Percentiles rank a stretch among this genome's conserved stretches.
These are phyloP conservation scores for Megathymus violae DNA, from an alignment of 1,140 invertebrate species.

Conservation along the genomic window DNA sequence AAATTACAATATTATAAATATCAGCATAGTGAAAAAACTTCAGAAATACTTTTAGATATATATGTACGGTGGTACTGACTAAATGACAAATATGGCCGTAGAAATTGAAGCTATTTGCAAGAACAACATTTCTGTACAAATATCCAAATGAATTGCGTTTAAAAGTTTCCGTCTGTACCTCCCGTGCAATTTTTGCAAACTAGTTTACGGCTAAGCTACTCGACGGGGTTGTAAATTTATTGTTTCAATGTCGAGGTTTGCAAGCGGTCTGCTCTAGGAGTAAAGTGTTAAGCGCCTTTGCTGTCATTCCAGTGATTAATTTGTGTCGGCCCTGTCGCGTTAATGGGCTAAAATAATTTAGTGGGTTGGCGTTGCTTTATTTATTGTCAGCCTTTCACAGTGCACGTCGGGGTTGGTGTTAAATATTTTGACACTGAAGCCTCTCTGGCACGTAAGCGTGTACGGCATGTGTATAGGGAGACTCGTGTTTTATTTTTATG, in stretches of 20 bases:
- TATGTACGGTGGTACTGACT: too few species aligned
- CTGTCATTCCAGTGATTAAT: slow-evolving; percentile 81
- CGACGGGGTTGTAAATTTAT: slow-evolving; percentile 30
- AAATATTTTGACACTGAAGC: slow-evolving; percentile 21
- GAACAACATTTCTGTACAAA: background rate
- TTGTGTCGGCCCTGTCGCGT: slow-evolving; percentile 71
- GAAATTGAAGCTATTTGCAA: too few species aligned
- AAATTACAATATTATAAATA: too few species aligned
- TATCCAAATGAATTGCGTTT: background rate
- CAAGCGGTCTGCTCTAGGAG: slow-evolving; percentile 43
- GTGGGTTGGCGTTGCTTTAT: slow-evolving; percentile 67
- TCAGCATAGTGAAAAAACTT: too few species aligned
- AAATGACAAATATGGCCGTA: too few species aligned
- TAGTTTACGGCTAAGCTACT: slow-evolving; percentile 6
- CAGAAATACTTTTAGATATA: too few species aligned
- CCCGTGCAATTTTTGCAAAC: slow-evolving; percentile 10
- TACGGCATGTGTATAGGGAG: background rate
- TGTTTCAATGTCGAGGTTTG: slow-evolving; percentile 31
- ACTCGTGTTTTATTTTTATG: too few species aligned
- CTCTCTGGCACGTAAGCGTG: background rate
- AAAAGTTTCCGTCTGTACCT: slow-evolving; percentile 1
- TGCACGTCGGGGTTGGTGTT: slow-evolving; percentile 3
- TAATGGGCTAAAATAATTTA: slow-evolving; percentile 82
- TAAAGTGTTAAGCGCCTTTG: slow-evolving; percentile 78
- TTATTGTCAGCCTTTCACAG: slow-evolving; percentile 55